Conservation (phyloP, 2,888 invertebrate species). For the Pammene aurita region DNA sequence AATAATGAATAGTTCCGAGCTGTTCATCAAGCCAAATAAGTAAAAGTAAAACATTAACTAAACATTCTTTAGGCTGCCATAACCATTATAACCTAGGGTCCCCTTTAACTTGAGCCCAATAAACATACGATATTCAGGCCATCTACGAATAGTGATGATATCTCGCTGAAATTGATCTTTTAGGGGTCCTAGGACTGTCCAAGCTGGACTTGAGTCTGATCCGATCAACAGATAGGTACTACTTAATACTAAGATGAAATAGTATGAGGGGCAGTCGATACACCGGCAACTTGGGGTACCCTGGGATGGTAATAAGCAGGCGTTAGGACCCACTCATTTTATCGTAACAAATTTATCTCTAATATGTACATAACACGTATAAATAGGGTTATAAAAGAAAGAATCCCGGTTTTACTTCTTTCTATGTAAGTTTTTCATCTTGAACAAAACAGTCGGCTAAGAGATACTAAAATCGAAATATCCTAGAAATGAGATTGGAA, state of each 20-base stretch:
- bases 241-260: constrained; percentile 27
- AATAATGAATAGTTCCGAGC: too few relatives aligned
- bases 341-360: constrained; percentile 66
- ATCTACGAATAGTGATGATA: not conserved
- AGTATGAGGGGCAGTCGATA: not conserved
- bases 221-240: too few relatives aligned
- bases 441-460: constrained; percentile 11
- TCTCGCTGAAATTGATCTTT: not conserved
- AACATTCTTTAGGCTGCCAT: not conserved
- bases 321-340: constrained; percentile 38
- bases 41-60: not conserved
- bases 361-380: constrained; percentile 75
- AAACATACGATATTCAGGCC: too few relatives aligned
- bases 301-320: not conserved
- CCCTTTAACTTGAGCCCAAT: not conserved
- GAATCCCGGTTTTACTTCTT: constrained; percentile 18
- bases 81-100: not conserved
- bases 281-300: constrained; percentile 9
- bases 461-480: constrained; percentile 18
- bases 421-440: not conserved
- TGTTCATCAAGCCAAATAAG: not conserved
- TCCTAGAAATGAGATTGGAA: constrained; percentile 52
- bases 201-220: constrained; percentile 9
- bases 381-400: constrained; percentile 46
- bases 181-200: not conserved